Conservation (phyloP, 2,113 vertebrate species). For the Plestiodon gilberti region DNA sequence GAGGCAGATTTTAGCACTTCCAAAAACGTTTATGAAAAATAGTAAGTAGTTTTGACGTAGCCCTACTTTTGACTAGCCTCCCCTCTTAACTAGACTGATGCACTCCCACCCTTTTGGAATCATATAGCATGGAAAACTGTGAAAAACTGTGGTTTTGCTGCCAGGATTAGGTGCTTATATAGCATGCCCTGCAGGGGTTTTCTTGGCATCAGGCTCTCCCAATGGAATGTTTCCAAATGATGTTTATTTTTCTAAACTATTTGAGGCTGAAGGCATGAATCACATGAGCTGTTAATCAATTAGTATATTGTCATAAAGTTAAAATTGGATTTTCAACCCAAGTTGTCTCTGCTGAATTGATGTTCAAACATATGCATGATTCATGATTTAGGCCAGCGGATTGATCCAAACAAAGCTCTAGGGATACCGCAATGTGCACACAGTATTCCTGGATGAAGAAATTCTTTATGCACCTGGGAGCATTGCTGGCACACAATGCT, state of each 20-base stretch:
- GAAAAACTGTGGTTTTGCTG: constrained; percentile 25
- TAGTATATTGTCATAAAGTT: not conserved
- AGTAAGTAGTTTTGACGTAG: not conserved
- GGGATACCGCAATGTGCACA: not conserved
- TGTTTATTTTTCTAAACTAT: not conserved
- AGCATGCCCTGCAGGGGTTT: not conserved
- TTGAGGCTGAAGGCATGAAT: constrained; percentile 2
- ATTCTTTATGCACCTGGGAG: not conserved
- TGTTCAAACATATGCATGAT: not conserved
- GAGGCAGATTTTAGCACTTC: not conserved
- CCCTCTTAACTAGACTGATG: constrained; percentile 4
- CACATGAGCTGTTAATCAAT: not conserved
- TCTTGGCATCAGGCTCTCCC: not conserved
- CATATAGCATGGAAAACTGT: constrained; percentile 38
- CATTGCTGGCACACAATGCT: not conserved
- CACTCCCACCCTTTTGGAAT: not conserved
- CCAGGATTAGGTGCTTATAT: constrained; percentile 19
- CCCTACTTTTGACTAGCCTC: not conserved
- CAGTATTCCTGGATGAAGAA: not conserved
- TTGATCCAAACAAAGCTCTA: not conserved
- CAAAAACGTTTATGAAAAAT: not conserved
- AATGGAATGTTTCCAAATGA: not conserved
- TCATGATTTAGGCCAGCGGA: not conserved
- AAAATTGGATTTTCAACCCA: not conserved
- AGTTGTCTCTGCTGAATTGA: not conserved